These are phyloP conservation scores for Clarias fuscus DNA, from an alignment of 2,797 vertebrate species.

Conservation along the genomic window DNA sequence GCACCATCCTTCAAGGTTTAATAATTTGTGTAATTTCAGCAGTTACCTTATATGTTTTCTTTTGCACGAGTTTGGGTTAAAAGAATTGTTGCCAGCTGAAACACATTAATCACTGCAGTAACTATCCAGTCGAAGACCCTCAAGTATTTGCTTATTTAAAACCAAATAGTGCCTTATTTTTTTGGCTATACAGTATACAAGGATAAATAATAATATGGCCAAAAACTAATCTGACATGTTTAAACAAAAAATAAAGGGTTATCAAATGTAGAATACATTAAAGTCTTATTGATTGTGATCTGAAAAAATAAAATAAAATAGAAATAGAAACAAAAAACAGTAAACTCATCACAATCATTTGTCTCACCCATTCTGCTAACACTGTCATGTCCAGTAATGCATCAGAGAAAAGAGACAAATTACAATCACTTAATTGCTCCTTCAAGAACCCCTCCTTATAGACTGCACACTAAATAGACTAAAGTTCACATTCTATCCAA, in stretches of 20 bases:
- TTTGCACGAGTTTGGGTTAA: too few relatives aligned
- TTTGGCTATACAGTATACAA: neutral
- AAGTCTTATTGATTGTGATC: neutral
- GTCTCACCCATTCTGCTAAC: neutral
- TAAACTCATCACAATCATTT: neutral
- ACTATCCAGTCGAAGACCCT: too few relatives aligned
- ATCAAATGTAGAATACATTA: neutral
- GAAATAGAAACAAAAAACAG: neutral
- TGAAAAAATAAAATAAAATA: neutral
- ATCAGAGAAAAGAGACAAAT: slow-evolving; percentile 18
- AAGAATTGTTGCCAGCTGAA: too few relatives aligned
- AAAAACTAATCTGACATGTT: neutral
- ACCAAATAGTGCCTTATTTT: too few relatives aligned
- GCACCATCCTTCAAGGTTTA: too few relatives aligned
- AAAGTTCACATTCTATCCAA: slow-evolving; percentile 59
- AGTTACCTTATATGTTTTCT: too few relatives aligned
- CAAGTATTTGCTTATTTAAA: too few relatives aligned
- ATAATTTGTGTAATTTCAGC: too few relatives aligned
- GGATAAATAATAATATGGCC: neutral
- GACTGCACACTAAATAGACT: slow-evolving; percentile 59
- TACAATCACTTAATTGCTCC: slow-evolving; percentile 57
- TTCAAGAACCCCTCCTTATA: slow-evolving; percentile 55
- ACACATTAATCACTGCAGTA: too few relatives aligned
- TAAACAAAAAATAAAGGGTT: neutral
- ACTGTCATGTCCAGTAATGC: slow-evolving; percentile 26